Conservation (phyloP, 2,797 vertebrate species). For the Lates japonicus region DNA sequence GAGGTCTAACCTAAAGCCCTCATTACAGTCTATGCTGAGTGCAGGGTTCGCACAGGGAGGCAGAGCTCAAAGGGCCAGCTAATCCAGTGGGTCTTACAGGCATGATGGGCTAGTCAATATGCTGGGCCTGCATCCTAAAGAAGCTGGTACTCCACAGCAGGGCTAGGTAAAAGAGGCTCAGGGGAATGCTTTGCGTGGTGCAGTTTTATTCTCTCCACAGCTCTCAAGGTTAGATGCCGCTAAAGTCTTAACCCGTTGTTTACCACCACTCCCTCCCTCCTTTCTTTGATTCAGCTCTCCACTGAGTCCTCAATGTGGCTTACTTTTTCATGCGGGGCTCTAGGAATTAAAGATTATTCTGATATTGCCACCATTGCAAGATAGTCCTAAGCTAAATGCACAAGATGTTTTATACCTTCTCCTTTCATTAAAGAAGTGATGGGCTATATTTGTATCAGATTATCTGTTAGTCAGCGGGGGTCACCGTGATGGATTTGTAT, state of each 20-base stretch:
- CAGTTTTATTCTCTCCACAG: conserved; percentile 73
- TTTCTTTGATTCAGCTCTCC: conserved; percentile 9
- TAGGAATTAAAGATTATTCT: conserved; percentile 2
- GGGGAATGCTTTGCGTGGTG: conserved; percentile 73
- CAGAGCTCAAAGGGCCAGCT: conserved; percentile 76
- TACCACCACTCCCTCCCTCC: conserved; percentile 18
- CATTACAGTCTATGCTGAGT: conserved; percentile 80
- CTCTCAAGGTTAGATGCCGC: conserved; percentile 77
- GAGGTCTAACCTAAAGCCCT: conserved; percentile 74
- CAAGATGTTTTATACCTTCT: not conserved
- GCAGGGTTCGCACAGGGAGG: conserved; percentile 67
- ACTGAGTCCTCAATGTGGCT: conserved; percentile 18
- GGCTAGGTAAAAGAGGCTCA: conserved; percentile 74
- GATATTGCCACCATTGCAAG: not conserved
- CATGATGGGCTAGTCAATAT: conserved; percentile 83
- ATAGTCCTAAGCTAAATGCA: not conserved
- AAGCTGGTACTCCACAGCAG: conserved; percentile 64
- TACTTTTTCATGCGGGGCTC: not conserved
- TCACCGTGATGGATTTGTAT: conserved; percentile 27
- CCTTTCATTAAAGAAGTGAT: conserved; percentile 11
- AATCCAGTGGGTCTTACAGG: conserved; percentile 81
- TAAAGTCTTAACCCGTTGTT: conserved; percentile 68
- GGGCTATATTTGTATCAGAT: conserved; percentile 13
- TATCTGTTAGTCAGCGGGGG: conserved; percentile 6
- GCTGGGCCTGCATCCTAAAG: conserved; percentile 75